A percentile compares a stretch with the other conserved stretches of the same genome.
Conservation (phyloP, 2,888 invertebrate genomes). For the Coleophora deauratella region DNA sequence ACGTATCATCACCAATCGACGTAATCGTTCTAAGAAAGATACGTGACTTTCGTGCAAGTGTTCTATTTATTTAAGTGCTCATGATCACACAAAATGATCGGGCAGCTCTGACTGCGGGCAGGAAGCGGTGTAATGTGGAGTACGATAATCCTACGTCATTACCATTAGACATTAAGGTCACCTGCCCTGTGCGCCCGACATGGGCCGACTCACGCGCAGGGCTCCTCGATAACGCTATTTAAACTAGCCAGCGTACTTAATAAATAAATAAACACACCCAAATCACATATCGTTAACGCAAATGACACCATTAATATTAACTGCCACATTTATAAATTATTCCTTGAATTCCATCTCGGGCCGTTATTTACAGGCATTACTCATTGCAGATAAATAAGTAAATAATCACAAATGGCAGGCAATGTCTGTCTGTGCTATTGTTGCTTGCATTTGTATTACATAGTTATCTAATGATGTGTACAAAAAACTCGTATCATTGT, state of each 20-base stretch:
- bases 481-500: constrained; percentile 5
- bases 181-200: constrained; percentile 30
- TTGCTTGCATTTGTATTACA: too few species aligned
- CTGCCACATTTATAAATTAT: too few species aligned
- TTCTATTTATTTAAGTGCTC: too few species aligned
- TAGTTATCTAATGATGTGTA: neutral
- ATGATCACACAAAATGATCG: neutral
- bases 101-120: too few species aligned
- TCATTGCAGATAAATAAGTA: too few species aligned
- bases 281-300: constrained; percentile 28
- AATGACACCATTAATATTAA: constrained; percentile 21
- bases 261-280: constrained; percentile 30
- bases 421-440: neutral
- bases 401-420: neutral
- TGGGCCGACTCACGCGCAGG: constrained; percentile 31
- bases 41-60: too few species aligned
- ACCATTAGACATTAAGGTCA: constrained; percentile 53
- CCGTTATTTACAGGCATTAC: too few species aligned
- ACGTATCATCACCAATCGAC: too few species aligned
- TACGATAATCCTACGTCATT: constrained; percentile 38
- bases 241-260: constrained; percentile 32
- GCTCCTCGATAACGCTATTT: constrained; percentile 53
- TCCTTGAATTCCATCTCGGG: too few species aligned
- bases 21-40: too few species aligned
- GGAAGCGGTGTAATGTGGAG: constrained; percentile 8